Base-by-base conservation (phyloP, 2,888 invertebrate genomes). In the Zygothrica quintamaculata region DNA sequence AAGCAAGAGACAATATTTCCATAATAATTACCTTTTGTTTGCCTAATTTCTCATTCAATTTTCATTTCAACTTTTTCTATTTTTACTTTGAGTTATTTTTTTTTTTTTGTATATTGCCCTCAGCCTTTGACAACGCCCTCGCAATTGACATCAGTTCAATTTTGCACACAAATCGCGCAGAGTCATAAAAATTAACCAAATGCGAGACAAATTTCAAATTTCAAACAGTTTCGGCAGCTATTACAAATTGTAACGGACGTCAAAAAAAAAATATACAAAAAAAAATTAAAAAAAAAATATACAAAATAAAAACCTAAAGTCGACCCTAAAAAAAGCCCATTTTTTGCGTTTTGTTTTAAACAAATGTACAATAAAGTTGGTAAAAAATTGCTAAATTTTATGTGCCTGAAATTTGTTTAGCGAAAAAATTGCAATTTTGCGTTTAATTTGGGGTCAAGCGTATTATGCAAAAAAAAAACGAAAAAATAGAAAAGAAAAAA, bases 341-440 rank as follows among this genome's bases (percentile, higher is more conserved):
- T 69, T 64, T 52, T 37, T 2, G 2, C 2, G 2, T 22, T 22
- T 22, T 22, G 18, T 22, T 22, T 22, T 22, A 22, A 79, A 58
- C 61, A 47, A 58, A 59, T 47, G 64, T 50, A n/a, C n/a, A 69
- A 53, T 55, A 67, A 73, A 64, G 37, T 58, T 59, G 50, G 60
- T 59, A 51, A 74, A 51, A 74, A 84, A 84, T 79, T 79, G 65
- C 68, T 65, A 69, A 84, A 79, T 68, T 77, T 74, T 72, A 72
- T 79, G 84, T 81, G 79, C 77, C 66, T 43, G 65, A 79, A 79
- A 76, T 79, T 74, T 48, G 67, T 47, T 36, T 16, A 52, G 44
- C 51, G 59, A n/a, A 22, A 59, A 53, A 55, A 60, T 62, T 62
- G 64, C 66, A 66, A 79, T 76, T 67, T 73, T 80, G 55, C 53